A percentile compares a stretch with the other conserved stretches of the same genome.
phyloP scores from a whole-genome alignment of 2,888 invertebrate genomes.

The Drosophila monieri region DNA sequence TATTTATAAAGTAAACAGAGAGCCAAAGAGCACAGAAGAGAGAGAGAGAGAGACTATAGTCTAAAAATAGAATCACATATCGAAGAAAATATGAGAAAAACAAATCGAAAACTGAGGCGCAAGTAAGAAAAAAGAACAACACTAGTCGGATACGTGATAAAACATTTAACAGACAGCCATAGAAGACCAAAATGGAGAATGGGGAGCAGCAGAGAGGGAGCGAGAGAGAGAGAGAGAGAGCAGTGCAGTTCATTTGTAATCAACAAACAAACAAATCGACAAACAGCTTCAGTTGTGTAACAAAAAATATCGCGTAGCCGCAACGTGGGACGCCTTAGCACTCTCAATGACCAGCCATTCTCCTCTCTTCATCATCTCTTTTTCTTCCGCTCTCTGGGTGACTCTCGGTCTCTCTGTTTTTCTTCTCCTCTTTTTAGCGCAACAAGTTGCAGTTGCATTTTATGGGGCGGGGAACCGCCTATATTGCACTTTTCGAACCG shows the following conservation, averaged over 20 bases:
- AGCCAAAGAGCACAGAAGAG: slow-evolving; percentile 41
- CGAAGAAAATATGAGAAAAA: slow-evolving; percentile 65
- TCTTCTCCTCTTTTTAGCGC: slow-evolving; percentile 27
- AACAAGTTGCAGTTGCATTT: slow-evolving; percentile 69
- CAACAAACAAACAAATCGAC: slow-evolving; percentile 37
- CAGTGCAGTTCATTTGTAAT: slow-evolving; percentile 42
- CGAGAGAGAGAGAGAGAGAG: slow-evolving; percentile 4
- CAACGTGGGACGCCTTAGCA: slow-evolving; percentile 56
- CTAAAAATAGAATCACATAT: slow-evolving; percentile 73
- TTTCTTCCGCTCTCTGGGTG: not conserved
- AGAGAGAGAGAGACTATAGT: slow-evolving; percentile 39
- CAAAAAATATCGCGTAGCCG: slow-evolving; percentile 71
- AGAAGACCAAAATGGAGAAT: slow-evolving; percentile 31
- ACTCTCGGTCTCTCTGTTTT: slow-evolving; percentile 5
- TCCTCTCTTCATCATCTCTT: slow-evolving; percentile 16
- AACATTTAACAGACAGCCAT: slow-evolving; percentile 62
- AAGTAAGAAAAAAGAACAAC: slow-evolving; percentile 33
- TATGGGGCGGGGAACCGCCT: slow-evolving; percentile 31
- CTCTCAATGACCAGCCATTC: slow-evolving; percentile 17
- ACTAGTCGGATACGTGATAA: slow-evolving; percentile 65
- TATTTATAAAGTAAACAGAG: slow-evolving; percentile 77
- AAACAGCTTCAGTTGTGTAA: slow-evolving; percentile 60
- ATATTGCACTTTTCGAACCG: slow-evolving; percentile 39
- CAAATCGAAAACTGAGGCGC: slow-evolving; percentile 48
- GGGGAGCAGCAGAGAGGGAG: slow-evolving; percentile 14